Conservation (phyloP, 2,113 vertebrate genomes). For the Morphnarchus princeps region DNA sequence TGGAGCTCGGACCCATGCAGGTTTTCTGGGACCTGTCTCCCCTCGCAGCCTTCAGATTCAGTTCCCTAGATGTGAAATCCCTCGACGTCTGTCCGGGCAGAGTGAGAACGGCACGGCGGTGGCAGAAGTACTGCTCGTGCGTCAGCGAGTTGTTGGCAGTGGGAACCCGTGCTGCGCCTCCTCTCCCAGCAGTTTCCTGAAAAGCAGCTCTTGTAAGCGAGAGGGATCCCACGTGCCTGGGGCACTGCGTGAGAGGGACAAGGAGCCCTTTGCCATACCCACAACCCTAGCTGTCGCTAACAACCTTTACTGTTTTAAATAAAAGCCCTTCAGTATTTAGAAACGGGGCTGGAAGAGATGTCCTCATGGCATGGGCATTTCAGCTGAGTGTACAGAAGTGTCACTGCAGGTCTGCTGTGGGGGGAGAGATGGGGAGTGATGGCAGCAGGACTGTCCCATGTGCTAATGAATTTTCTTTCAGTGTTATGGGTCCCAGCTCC, state of each 20-base stretch:
- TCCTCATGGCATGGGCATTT: neutral
- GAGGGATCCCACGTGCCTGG: neutral
- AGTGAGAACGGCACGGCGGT: rapidly evolving
- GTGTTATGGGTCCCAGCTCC: neutral
- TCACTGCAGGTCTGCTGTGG: neutral
- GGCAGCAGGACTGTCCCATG: neutral
- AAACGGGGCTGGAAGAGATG: neutral
- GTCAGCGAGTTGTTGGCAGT: neutral
- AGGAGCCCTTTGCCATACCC: neutral
- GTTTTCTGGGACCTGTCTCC: neutral
- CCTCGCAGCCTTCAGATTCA: neutral
- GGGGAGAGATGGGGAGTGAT: rapidly evolving
- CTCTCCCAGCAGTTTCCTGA: neutral
- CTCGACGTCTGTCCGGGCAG: neutral
- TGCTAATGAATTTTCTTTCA: neutral
- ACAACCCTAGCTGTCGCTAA: neutral
- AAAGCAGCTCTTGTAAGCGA: neutral
- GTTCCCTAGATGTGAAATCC: neutral
- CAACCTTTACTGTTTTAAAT: neutral
- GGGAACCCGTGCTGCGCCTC: neutral
- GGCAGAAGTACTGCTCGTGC: neutral
- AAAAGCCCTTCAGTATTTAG: neutral
- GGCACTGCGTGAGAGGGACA: neutral
- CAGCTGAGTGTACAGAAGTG: neutral
- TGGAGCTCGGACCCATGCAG: rapidly evolving